Base-by-base conservation (phyloP, 2,888 invertebrate genomes). In the Aromia moschata region DNA sequence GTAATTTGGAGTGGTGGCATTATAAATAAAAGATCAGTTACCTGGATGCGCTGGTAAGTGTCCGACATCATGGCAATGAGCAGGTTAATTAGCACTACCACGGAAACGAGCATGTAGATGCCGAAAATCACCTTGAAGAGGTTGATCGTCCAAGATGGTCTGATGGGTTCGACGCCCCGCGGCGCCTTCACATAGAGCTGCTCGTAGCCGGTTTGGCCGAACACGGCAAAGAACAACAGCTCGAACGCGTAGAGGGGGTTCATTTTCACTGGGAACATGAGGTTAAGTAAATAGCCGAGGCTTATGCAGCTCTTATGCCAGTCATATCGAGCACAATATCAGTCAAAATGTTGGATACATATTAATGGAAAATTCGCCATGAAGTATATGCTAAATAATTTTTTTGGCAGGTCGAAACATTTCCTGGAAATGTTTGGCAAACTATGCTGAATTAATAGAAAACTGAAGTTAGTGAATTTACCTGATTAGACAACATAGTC, bases 41-140 rank as follows among this genome's bases (percentile, higher is more conserved):
- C 98, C 89, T 99, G 94, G 78, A 98, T 98, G 79, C 97, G 89
- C 83, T 98, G 98, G 84, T 99, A 98, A 77, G 98, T 98, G 87
- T 98, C 98, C 84, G 97, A 97, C 97, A 98, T 98, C 98, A 98
- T 98, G 85, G 98, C 98, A 89, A 98, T 98, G 82, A 98, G 92
- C 81, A 98, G 90, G 85, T 98, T 98, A 84, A 98, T 95, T 78
- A 98, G 89, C 80, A 98, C 98, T 84, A 98, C 93, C 80, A 97
- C 92, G 73, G 96, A 96, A 82, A 98, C 95, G 89, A 98, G 89
- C 89, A 98, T 91, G 89, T 98, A 98, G 82, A 94, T 89, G 76
- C 96, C 98, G 84, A 98, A 97, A 76, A 96, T 91, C 80, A 93
- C 84, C 85, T 93, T 93, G 87, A 93, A 93, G 77, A 93, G 87